phyloP scores from a whole-genome alignment of 2,797 vertebrate genomes.

The Apogon talboti region DNA sequence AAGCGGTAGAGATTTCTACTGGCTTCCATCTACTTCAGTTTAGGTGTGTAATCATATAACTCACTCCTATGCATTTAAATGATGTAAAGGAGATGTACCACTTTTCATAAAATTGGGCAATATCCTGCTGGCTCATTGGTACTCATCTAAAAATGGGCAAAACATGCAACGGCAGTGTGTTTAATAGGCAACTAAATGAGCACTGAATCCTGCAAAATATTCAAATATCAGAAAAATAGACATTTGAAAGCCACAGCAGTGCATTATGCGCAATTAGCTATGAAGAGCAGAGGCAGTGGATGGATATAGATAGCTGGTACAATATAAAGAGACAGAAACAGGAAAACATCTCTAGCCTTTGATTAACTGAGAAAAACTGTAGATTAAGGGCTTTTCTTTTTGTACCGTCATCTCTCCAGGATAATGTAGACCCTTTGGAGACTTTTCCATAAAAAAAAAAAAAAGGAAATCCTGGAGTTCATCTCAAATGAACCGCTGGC shows the following conservation, averaged over 20 bases:
- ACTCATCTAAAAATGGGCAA: conserved; percentile 3
- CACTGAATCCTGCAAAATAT: conserved; percentile 30
- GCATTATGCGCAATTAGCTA: conserved; percentile 46
- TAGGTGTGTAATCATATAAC: not conserved
- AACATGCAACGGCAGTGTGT: conserved; percentile 14
- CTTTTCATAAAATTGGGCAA: not conserved
- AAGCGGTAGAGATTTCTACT: conserved; percentile 15
- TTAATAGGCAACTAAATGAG: conserved; percentile 29
- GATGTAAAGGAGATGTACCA: not conserved
- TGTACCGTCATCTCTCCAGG: conserved; percentile 60
- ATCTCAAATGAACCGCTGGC: conserved; percentile 76
- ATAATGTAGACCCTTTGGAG: conserved; percentile 67
- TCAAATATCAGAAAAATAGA: conserved; percentile 32
- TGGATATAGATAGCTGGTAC: conserved; percentile 41
- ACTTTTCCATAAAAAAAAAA: conserved; percentile 33
- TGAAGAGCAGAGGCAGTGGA: conserved; percentile 19
- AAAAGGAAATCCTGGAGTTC: conserved; percentile 67
- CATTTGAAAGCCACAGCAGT: conserved; percentile 33
- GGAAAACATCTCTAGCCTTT: conserved; percentile 66
- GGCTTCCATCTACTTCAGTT: not conserved
- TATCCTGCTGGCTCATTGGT: conserved; percentile 11
- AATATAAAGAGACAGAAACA: conserved; percentile 51
- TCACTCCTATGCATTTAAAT: conserved; percentile 17
- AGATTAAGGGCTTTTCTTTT: conserved; percentile 64
- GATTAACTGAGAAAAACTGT: conserved; percentile 64